Percentiles rank a stretch among this genome's conserved stretches.
Conservation (phyloP, 2,888 invertebrate species). For the Plutella xylostella region DNA sequence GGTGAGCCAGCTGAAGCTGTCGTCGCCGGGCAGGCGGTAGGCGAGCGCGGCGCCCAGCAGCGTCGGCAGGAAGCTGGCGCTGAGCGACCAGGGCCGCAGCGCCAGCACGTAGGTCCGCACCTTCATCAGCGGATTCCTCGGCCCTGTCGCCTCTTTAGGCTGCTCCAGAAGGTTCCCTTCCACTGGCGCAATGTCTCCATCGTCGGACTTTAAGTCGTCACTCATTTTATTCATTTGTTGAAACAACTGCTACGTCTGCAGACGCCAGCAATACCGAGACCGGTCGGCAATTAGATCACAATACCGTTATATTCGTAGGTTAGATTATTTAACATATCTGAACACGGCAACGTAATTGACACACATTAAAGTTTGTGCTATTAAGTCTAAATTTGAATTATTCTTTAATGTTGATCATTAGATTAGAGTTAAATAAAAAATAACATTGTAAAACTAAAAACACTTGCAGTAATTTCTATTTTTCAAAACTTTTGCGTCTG, state of each 20-base stretch:
- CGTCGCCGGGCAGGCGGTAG: conserved; percentile 81
- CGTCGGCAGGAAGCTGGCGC: conserved; percentile 92
- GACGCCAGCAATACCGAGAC: neutral
- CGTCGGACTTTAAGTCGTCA: conserved; percentile 24
- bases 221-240: too few species aligned
- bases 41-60: conserved; percentile 90
- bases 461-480: too few species aligned
- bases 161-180: conserved; percentile 59
- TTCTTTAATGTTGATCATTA: too few species aligned
- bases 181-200: conserved; percentile 41
- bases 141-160: conserved; percentile 43
- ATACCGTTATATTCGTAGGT: conserved; percentile 2
- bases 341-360: too few species aligned
- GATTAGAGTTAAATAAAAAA: too few species aligned
- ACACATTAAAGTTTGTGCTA: too few species aligned
- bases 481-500: too few species aligned
- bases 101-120: conserved; percentile 90
- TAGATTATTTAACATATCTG: too few species aligned
- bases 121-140: conserved; percentile 80
- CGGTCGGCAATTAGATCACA: neutral
- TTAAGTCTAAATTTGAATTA: too few species aligned
- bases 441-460: too few species aligned
- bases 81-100: conserved; percentile 93
- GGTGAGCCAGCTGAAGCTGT: conserved; percentile 82
- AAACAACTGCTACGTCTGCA: neutral